A percentile compares a stretch with the other conserved stretches of the same genome.
phyloP scores from a whole-genome alignment of 2,113 vertebrate genomes.

The Pituophis catenifer region DNA sequence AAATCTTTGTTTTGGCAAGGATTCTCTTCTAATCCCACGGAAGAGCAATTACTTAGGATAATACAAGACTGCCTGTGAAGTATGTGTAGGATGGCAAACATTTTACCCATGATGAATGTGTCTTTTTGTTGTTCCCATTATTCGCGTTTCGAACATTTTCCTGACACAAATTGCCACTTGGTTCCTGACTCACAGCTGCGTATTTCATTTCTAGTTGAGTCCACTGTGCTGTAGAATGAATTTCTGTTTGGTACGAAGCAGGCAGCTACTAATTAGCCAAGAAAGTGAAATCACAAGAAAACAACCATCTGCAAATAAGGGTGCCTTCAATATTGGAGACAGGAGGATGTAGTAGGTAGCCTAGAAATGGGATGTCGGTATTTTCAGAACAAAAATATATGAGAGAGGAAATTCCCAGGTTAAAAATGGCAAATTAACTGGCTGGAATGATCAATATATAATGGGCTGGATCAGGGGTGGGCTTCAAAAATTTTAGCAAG shows the following conservation, averaged over 20 bases:
- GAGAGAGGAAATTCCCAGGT: background rate
- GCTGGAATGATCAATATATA: too few relatives aligned
- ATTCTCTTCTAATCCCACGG: background rate
- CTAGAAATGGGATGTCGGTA: background rate
- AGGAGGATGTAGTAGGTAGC: too few relatives aligned
- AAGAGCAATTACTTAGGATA: slow-evolving; percentile 12
- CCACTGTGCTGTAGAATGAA: background rate
- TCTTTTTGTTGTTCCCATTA: background rate
- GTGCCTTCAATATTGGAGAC: background rate
- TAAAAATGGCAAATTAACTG: background rate
- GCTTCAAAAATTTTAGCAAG: too few relatives aligned
- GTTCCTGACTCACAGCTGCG: slow-evolving; percentile 12
- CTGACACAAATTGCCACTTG: slow-evolving; percentile 22
- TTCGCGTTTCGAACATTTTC: background rate
- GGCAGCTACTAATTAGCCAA: slow-evolving; percentile 10
- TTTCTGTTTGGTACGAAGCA: background rate
- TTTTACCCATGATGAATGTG: background rate
- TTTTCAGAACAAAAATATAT: background rate
- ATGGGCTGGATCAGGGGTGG: too few relatives aligned
- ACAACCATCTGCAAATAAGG: background rate
- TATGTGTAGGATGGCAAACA: background rate
- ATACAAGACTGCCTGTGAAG: background rate
- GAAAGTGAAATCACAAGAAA: background rate
- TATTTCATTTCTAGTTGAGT: background rate
- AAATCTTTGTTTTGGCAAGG: background rate